Conservation (phyloP, 2,888 invertebrate genomes). For the Pollenia amentaria region DNA sequence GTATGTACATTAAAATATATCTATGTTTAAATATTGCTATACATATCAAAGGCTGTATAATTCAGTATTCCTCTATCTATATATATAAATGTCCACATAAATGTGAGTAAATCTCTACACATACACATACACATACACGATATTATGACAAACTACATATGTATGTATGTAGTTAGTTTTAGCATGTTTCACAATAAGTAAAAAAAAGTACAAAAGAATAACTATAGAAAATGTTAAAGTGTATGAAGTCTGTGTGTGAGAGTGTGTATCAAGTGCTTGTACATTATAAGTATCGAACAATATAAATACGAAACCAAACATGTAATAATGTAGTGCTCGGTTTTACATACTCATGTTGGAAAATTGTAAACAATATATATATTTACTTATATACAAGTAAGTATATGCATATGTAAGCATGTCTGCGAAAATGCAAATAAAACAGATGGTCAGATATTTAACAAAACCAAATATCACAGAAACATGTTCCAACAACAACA, state of each 20-base stretch:
- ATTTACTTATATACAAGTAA: constrained; percentile 8
- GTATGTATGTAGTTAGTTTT: background rate
- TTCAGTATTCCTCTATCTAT: background rate
- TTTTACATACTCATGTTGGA: background rate
- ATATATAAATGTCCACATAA: background rate
- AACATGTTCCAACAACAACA: constrained; percentile 7
- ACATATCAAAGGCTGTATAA: constrained; percentile 1
- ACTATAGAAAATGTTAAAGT: constrained; percentile 1
- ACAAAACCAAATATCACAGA: constrained; percentile 52
- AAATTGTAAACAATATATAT: background rate
- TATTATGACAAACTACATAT: background rate
- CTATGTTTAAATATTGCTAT: background rate
- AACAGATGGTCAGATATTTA: constrained; percentile 57
- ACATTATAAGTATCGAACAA: constrained; percentile 32
- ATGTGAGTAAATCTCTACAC: background rate
- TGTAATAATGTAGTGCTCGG: constrained; percentile 20
- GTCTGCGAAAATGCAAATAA: constrained; percentile 58
- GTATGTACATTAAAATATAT: background rate
- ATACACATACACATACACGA: background rate
- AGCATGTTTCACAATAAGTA: constrained; percentile 20
- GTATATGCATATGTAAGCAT: background rate
- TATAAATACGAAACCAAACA: constrained; percentile 55
- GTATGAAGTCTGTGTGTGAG: background rate
- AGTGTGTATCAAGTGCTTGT: constrained; percentile 3
- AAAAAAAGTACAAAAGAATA: constrained; percentile 3